Evolutionary conservation across 2,888 invertebrate genomes (phyloP), one percentile per base, ranked within the genome.

Genomic region (Geotrupes spiniger): DNA sequence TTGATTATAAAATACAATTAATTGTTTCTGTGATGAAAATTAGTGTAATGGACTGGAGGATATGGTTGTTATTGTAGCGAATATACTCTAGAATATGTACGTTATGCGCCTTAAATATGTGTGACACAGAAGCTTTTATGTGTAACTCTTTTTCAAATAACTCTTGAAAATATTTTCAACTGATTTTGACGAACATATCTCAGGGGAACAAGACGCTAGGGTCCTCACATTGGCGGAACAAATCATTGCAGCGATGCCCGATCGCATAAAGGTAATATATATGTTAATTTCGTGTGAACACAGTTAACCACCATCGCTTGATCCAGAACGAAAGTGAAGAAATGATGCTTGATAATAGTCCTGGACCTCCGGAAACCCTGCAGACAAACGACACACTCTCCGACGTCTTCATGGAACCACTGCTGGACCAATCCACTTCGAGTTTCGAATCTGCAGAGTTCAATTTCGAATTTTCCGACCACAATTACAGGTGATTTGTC

Each of bases 171-270:
- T 2, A 21, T 21, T 10, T 10, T 6, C 6, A 21, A 26, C 21
- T 21, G 6, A 21, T 16, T 14, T 2, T 36, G 14, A n/a, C n/a
- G n/a, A 12, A 43, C 15, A 10, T 31, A 33, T 43, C 83, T 71
- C 81, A 89, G 91, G 92, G 86, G 92, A 92, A 74, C 91, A 92
- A 77, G 91, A 92, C 79, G 90, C 87, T 64, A 84, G 91, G 67
- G 93, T 94, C 56, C 80, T 93, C 65, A 94, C 93, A 46, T 77
- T 98, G 68, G 97, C 97, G 44, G 95, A 96, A 73, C 95, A 97
- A 77, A 97, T 98, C 63, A 98, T 98, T 67, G 97, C 96, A 44
- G 97, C 97, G 8, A 92, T 98, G 83, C 97, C 98, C 50, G 95
- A 96, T 61, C 81, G 95, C 65, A 98, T 97, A 70, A 98, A 98